These are phyloP conservation scores for Vidua chalybeata DNA, from an alignment of 2,113 vertebrate species.

Conservation along the genomic window DNA sequence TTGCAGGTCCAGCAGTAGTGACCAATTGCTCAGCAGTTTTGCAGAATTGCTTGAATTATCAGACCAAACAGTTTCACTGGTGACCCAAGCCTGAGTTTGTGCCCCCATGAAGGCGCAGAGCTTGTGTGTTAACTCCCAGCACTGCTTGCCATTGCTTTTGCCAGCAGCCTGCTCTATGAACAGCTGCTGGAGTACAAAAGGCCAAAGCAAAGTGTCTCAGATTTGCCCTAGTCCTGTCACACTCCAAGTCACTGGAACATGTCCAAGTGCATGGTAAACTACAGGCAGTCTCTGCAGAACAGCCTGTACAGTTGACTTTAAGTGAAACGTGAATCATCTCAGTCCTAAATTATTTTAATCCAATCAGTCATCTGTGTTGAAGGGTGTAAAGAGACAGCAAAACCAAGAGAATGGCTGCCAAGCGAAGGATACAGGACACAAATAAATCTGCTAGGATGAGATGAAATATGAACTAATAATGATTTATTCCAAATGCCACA, in stretches of 20 bases:
- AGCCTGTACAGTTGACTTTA: slow-evolving; percentile 38
- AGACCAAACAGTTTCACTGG: neutral
- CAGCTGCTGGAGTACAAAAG: slow-evolving; percentile 38
- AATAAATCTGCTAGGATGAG: slow-evolving; percentile 53
- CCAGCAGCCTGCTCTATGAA: neutral
- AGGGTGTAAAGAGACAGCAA: slow-evolving; percentile 41
- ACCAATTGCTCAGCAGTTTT: neutral
- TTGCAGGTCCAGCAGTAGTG: neutral
- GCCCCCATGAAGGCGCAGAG: neutral
- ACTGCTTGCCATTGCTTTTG: neutral
- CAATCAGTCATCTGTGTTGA: slow-evolving; percentile 29
- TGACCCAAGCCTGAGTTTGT: neutral
- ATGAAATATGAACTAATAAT: slow-evolving; percentile 51
- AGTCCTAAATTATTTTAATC: slow-evolving; percentile 56
- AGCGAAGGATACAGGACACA: slow-evolving; percentile 19
- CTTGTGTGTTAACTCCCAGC: neutral
- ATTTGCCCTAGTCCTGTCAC: neutral
- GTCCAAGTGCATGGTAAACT: neutral
- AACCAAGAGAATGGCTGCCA: slow-evolving; percentile 42
- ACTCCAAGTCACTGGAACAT: neutral
- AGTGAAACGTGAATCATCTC: slow-evolving; percentile 41
- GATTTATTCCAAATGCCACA: slow-evolving; percentile 43
- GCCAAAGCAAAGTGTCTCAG: neutral
- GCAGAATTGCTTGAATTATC: neutral
- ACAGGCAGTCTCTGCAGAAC: neutral